phyloP scores from a whole-genome alignment of 1,140 invertebrate species.

The Papilio machaon region DNA sequence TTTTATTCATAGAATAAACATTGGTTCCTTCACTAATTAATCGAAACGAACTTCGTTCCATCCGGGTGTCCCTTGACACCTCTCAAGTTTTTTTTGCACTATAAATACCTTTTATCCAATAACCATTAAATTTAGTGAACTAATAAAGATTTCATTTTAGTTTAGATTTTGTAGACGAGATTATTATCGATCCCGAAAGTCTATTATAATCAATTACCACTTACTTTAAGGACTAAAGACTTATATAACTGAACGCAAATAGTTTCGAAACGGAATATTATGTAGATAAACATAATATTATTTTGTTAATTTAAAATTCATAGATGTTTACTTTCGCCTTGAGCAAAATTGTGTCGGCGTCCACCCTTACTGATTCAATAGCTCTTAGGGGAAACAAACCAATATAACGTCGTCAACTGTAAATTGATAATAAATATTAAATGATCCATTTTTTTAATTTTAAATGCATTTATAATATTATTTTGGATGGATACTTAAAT shows the following conservation, averaged over 20 bases:
- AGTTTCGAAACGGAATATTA: background rate
- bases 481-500: too few species aligned
- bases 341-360: background rate
- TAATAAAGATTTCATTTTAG: background rate
- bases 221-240: background rate
- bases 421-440: constrained; percentile 22
- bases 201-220: background rate
- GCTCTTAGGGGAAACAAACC: constrained; percentile 10
- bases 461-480: background rate
- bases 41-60: too few species aligned
- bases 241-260: background rate
- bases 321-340: constrained; percentile 18
- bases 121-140: too few species aligned
- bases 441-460: background rate
- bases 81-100: too few species aligned
- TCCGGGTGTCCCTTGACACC: too few species aligned
- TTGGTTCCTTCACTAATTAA: too few species aligned
- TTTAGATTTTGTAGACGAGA: background rate
- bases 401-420: background rate
- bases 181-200: background rate
- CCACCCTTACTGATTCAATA: constrained; percentile 18
- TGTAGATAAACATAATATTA: background rate
- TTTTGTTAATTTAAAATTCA: constrained; percentile 25
- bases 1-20: too few species aligned
- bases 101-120: too few species aligned